phyloP scores from a whole-genome alignment of 1,140 invertebrate species.

The Schlechtendalia chinensis region DNA sequence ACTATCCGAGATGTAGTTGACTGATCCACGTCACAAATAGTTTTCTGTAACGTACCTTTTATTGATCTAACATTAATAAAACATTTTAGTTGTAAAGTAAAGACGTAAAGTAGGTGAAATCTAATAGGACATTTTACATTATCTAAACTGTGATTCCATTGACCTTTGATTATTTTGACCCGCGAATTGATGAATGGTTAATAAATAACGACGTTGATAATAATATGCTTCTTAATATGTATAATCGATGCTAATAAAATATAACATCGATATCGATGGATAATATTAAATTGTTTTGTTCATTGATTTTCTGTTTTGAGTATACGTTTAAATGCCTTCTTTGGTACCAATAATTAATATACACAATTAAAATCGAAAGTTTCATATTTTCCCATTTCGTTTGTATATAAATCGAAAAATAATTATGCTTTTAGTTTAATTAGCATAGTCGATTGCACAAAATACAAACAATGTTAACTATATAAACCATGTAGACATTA shows the following conservation, averaged over 20 bases:
- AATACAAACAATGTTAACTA: too few species aligned
- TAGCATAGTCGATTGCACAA: too few species aligned
- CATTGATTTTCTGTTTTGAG: neutral
- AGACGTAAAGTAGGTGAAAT: neutral
- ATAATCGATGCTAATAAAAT: conserved; percentile 5
- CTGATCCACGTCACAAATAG: neutral
- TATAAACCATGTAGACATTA: too few species aligned
- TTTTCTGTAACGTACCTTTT: neutral
- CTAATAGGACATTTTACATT: neutral
- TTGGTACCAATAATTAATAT: too few species aligned
- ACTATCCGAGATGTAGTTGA: neutral
- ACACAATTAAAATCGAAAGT: too few species aligned
- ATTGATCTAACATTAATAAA: neutral
- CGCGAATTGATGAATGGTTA: neutral
- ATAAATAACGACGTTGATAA: neutral
- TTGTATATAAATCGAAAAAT: too few species aligned
- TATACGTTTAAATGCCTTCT: too few species aligned
- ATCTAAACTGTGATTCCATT: neutral
- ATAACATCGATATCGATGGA: neutral
- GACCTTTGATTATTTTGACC: neutral
- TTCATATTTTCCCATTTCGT: too few species aligned
- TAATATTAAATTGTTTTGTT: neutral
- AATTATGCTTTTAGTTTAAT: too few species aligned
- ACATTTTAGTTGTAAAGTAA: neutral
- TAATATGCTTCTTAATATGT: neutral